These are phyloP conservation scores for Agrotis exclamationis DNA, from an alignment of 2,888 invertebrate genomes.

Conservation along the genomic window DNA sequence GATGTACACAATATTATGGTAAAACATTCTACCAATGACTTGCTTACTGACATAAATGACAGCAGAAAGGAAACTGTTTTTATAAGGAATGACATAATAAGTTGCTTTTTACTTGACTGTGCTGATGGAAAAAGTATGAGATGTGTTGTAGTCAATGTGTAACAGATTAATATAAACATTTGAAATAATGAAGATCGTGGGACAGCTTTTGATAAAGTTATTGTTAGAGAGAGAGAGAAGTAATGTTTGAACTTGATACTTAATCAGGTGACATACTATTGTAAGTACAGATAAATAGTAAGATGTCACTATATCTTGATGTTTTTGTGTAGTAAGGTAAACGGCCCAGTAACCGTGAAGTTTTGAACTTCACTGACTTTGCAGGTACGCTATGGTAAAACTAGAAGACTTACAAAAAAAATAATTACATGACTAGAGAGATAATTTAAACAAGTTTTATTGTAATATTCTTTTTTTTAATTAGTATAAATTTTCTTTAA, in stretches of 20 bases:
- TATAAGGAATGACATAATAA: slow-evolving; percentile 53
- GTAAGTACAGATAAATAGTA: neutral
- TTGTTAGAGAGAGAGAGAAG: neutral
- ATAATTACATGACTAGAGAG: too few relatives aligned
- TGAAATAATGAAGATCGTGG: slow-evolving; percentile 13
- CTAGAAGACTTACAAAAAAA: too few relatives aligned
- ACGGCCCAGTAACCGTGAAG: too few relatives aligned
- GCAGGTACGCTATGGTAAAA: too few relatives aligned
- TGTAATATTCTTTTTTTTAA: too few relatives aligned
- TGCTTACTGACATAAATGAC: slow-evolving; percentile 57
- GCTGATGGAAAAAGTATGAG: slow-evolving; percentile 30
- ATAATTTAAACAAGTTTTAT: too few relatives aligned
- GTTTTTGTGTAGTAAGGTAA: too few relatives aligned
- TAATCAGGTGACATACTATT: too few relatives aligned
- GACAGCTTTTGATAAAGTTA: neutral
- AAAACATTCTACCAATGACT: slow-evolving; percentile 60
- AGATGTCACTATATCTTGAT: neutral
- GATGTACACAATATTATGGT: slow-evolving; percentile 53
- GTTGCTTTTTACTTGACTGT: slow-evolving; percentile 31
- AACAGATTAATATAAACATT: slow-evolving; percentile 9
- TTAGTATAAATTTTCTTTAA: too few relatives aligned
- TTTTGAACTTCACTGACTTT: too few relatives aligned
- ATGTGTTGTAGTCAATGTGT: slow-evolving; percentile 29
- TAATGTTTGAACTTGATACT: neutral
- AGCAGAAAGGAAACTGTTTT: slow-evolving; percentile 61